These are phyloP conservation scores for Drosophila stalkeri DNA, from an alignment of 2,888 invertebrate genomes.

Conservation along the genomic window DNA sequence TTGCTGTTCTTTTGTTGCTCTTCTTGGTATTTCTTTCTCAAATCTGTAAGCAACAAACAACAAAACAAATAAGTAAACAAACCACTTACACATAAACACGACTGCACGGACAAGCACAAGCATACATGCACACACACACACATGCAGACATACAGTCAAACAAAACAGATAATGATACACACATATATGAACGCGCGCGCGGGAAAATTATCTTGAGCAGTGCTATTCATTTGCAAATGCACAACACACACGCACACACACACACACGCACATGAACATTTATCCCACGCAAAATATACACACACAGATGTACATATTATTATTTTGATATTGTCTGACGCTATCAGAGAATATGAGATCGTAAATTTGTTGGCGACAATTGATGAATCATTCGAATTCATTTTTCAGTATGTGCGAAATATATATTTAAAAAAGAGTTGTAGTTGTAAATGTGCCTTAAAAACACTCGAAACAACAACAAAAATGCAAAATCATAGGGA, in stretches of 20 bases:
- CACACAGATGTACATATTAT: conserved; percentile 25
- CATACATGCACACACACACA: conserved; percentile 11
- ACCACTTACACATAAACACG: conserved; percentile 2
- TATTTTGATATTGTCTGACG: conserved; percentile 38
- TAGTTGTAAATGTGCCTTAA: conserved; percentile 12
- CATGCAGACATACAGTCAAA: conserved; percentile 9
- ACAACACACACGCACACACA: conserved; percentile 2
- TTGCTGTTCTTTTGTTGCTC: conserved; percentile 28
- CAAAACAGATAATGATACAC: conserved; percentile 27
- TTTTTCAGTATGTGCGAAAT: conserved; percentile 18
- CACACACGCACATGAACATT: neutral
- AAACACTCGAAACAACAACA: conserved; percentile 43
- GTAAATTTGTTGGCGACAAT: conserved; percentile 6
- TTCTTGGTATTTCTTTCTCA: conserved; percentile 47
- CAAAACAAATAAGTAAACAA: conserved; percentile 70
- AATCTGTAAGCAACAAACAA: conserved; percentile 60
- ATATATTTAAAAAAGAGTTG: conserved; percentile 25
- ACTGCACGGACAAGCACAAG: conserved; percentile 15
- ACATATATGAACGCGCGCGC: conserved; percentile 34
- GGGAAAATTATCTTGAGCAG: conserved; percentile 38
- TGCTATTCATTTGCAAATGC: conserved; percentile 15
- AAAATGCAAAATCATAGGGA: conserved; percentile 64
- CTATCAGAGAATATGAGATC: conserved; percentile 18
- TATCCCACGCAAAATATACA: conserved; percentile 17
- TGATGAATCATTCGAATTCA: conserved; percentile 51